Conservation (phyloP, 2,797 vertebrate species). For the Anas capensis region DNA sequence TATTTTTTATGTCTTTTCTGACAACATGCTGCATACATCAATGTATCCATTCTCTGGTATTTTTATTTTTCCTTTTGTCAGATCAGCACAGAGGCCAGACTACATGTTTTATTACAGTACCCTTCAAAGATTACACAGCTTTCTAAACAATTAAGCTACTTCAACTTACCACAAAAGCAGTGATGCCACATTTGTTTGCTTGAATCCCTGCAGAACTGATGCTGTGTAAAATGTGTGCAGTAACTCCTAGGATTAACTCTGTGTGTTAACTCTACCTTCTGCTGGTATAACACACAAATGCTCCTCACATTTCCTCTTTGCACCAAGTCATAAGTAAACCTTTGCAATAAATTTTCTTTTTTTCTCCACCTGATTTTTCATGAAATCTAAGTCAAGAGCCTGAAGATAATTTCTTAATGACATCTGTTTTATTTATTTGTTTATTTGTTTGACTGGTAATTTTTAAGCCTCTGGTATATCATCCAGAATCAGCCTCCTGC, state of each 20-base stretch:
- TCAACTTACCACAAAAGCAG: background rate
- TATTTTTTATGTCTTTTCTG: conserved; percentile 2
- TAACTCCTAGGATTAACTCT: background rate
- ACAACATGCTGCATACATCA: background rate
- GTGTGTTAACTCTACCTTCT: background rate
- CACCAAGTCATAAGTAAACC: background rate
- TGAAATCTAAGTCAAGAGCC: background rate
- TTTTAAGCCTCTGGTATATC: conserved; percentile 12
- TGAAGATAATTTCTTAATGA: background rate
- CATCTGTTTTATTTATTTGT: conserved; percentile 8
- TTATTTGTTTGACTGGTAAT: conserved; percentile 10
- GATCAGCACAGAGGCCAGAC: background rate
- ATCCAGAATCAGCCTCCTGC: conserved; percentile 6
- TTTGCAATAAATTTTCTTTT: background rate
- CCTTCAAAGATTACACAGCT: background rate
- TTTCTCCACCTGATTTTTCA: background rate
- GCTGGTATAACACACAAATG: background rate
- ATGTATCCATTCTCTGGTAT: background rate
- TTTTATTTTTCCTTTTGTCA: background rate
- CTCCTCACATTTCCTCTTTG: background rate
- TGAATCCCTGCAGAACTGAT: background rate
- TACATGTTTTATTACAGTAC: background rate
- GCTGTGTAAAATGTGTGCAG: background rate
- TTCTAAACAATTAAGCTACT: background rate
- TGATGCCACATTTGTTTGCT: background rate